Percentiles rank a stretch among this genome's conserved stretches.
These are phyloP conservation scores for Myiozetetes cayanensis DNA, from an alignment of 2,113 vertebrate genomes.

Conservation along the genomic window DNA sequence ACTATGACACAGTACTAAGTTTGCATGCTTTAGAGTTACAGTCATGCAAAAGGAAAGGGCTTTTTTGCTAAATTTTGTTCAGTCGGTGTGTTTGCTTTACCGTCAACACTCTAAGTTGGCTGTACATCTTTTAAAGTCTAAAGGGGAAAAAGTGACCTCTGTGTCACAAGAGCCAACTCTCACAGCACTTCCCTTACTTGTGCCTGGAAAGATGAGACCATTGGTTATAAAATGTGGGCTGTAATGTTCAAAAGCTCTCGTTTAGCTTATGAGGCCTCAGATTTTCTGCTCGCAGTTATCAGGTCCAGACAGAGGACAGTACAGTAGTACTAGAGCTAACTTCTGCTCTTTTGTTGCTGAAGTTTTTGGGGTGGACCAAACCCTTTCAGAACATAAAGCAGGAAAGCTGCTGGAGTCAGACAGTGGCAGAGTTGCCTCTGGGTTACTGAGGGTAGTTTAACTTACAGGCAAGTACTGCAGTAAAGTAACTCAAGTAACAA, in stretches of 20 bases:
- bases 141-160: background rate
- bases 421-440: background rate
- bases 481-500: fast-evolving
- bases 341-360: background rate
- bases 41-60: background rate
- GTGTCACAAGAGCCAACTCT: background rate
- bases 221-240: background rate
- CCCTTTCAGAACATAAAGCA: background rate
- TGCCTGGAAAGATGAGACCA: background rate
- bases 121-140: background rate
- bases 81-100: background rate
- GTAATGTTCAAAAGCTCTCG: background rate
- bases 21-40: background rate
- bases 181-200: background rate
- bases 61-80: background rate
- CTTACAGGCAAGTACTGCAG: background rate
- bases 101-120: background rate
- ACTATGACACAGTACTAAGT: background rate
- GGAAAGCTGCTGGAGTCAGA: background rate
- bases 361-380: background rate
- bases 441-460: background rate
- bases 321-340: background rate
- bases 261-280: background rate
- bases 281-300: background rate
- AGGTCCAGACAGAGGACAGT: background rate